phyloP scores from a whole-genome alignment of 2,113 vertebrate genomes.

The Fulica atra region DNA sequence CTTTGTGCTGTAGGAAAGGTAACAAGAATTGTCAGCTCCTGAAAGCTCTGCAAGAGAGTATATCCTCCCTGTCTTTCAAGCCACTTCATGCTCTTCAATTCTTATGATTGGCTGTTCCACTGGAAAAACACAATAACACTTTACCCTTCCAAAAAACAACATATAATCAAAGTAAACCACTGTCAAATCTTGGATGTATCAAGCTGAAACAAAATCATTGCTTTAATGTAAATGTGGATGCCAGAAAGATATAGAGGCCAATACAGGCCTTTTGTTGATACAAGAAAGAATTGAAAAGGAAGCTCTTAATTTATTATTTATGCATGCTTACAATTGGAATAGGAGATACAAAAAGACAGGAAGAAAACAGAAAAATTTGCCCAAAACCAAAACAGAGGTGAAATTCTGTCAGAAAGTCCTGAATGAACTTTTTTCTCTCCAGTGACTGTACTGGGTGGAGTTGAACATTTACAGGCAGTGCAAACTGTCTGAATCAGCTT shows the following conservation, averaged over 20 bases:
- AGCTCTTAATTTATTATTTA: neutral
- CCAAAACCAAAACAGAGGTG: neutral
- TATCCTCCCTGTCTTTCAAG: neutral
- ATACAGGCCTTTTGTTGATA: neutral
- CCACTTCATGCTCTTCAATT: neutral
- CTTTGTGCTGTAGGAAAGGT: neutral
- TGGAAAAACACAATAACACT: neutral
- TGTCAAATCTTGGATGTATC: neutral
- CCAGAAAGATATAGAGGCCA: neutral
- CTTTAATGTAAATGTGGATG: neutral
- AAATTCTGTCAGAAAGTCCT: neutral
- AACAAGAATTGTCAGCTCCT: neutral
- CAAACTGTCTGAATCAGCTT: neutral
- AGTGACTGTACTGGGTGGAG: neutral
- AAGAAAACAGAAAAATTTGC: neutral
- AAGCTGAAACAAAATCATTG: neutral
- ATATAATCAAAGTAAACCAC: neutral
- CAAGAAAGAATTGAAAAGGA: neutral
- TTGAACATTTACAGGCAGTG: neutral
- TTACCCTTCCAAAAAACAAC: fast-evolving
- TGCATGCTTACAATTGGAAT: neutral
- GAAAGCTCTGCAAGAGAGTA: neutral
- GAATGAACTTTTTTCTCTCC: neutral
- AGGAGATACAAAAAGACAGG: neutral
- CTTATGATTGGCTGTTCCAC: neutral